Base-by-base conservation (phyloP, 2,888 invertebrate genomes). In the Seira ritae region DNA sequence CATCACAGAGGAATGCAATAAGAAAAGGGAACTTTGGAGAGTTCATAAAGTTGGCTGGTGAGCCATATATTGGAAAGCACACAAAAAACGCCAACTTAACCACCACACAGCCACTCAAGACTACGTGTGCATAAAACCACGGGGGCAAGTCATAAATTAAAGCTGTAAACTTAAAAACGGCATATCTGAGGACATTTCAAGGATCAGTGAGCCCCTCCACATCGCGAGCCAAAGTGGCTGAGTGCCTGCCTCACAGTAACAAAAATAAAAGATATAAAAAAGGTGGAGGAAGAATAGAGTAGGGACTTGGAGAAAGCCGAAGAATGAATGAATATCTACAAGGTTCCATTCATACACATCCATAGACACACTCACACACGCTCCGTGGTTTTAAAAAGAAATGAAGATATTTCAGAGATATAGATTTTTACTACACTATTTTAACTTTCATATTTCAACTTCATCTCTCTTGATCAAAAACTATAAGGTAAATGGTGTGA, bases 111-210 rank as follows among this genome's bases (percentile, higher is more conserved):
- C 74, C 76, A 76, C 68, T 76, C 76, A 76, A 76, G 76, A 81
- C 81, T 81, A 81, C 76, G 81, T 81, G 75, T 75, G 75, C 81
- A 81, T 81, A 81, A 81, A 81, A 81, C 81, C 81, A 76, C 81
- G 76, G 81, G 81, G 81, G 81, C 81, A 76, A 76, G 71, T 55
- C 81, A 81, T 81, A 81, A 81, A 81, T 81, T 81, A 81, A 81
- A 81, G 81, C 81, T 81, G 81, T 81, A 81, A 81, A 81, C 81
- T 81, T 81, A 81, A 81, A 81, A 81, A 81, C 81, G 81, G 81
- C 81, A 81, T 81, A 81, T 81, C 81, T 70, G 81, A 81, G 81
- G 76, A 81, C 81, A 81, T 81, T 81, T 81, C 81, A 81, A 81
- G 81, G 81, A 81, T 81, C 81, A 81, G 81, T 81, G 81, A 81